Evolutionary conservation across 2,113 vertebrate genomes (phyloP), one percentile per base, ranked within the genome.

Genomic region (Craseonycteris thonglongyai): DNA sequence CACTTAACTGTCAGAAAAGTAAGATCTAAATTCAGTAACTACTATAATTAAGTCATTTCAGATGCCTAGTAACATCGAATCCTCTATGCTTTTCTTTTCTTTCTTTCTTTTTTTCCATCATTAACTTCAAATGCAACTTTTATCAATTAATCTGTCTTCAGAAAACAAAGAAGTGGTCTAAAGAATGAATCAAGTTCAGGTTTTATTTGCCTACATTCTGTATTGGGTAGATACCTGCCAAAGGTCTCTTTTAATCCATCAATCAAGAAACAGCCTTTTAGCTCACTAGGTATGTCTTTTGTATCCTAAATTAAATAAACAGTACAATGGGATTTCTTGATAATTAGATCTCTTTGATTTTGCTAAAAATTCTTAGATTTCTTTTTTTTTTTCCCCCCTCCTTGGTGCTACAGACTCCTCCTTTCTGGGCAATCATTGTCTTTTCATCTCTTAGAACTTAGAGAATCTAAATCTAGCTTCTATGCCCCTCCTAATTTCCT

Each of bases 1-100:
- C 74, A 80, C 24, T 63, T 91, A 91, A 74, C 21, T 92, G 58
- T 94, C 89, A 92, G 51, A 94, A 96, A 96, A 92, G n/a, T 79
- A 92, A 93, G 7, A 84, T 68, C 58, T 95, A 93, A 72, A 91
- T 66, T 87, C 56, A 96, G 56, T 65, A 79, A 59, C 68, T 63
- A 83, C 54, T 5, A 4, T 69, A 94, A 95, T 85, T 88, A 95
- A 92, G 49, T 80, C 61, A 88, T 90, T 82, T 92, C 81, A 79
- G 72, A 84, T 56, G 26, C 28, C 72, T 63, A 47, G 11, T 92
- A 81, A 51, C 47, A 68, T 30, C 45, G 28, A 85, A 78, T 71
- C 24, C 59, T 93, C 30, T 82, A 12, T 66, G 54, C 35, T 80
- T 92, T 89, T 80, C 16, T 22, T 61, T 76, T 76, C 93, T 92